Evolutionary conservation across 2,113 vertebrate species (phyloP).

Genomic region (Gymnocephalus cernua): DNA sequence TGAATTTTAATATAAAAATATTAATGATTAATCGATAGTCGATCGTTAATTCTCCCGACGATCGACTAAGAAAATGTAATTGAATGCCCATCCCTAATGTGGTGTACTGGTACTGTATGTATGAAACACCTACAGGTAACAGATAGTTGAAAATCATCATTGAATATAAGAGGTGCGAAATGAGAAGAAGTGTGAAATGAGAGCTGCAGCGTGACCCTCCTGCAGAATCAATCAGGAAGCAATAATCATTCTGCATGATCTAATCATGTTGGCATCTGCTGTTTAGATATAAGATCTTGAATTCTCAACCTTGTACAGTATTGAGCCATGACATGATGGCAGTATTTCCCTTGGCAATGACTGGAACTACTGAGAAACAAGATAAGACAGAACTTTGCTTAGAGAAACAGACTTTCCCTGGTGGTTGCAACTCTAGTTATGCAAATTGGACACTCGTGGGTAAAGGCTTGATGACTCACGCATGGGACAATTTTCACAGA

Average conservation of each 20-base stretch:
- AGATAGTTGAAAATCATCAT: constrained; percentile 58
- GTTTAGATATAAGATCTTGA: constrained; percentile 31
- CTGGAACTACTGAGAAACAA: constrained; percentile 19
- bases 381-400: constrained; percentile 41
- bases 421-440: constrained; percentile 53
- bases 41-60: too few relatives aligned
- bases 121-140: constrained; percentile 51
- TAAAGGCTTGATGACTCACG: constrained; percentile 60
- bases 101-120: background rate
- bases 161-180: constrained; percentile 24
- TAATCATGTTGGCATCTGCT: constrained; percentile 46
- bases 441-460: constrained; percentile 52
- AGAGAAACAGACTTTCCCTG: constrained; percentile 49
- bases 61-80: too few relatives aligned
- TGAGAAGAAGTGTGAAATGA: constrained; percentile 48
- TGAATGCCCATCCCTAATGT: too few relatives aligned
- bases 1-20: too few relatives aligned
- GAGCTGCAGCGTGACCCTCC: constrained; percentile 25
- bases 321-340: constrained; percentile 14
- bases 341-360: constrained; percentile 40
- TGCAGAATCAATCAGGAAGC: constrained; percentile 15
- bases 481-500: constrained; percentile 41
- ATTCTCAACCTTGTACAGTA: constrained; percentile 34
- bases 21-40: too few relatives aligned
- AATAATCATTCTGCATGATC: constrained; percentile 23